phyloP scores from a whole-genome alignment of 1,140 invertebrate genomes.

The Batillaria attramentaria region DNA sequence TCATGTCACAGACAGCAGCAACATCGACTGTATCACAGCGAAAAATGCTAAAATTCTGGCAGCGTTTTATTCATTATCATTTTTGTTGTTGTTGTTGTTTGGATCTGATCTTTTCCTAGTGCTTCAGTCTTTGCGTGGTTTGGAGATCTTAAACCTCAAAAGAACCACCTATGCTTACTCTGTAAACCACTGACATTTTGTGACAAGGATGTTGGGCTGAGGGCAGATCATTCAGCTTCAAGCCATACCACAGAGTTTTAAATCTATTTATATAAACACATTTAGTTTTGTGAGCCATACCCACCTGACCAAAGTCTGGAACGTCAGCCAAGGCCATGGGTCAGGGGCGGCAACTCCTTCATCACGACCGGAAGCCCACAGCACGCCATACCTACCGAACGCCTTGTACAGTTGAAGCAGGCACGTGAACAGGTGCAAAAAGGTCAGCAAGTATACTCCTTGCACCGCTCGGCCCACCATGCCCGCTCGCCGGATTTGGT shows the following conservation, averaged over 20 bases:
- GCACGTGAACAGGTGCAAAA: constrained; percentile 27
- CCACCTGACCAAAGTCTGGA: constrained; percentile 23
- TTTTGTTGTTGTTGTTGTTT: no score
- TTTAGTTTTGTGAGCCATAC: no score
- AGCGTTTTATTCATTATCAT: no score
- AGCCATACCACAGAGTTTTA: background rate
- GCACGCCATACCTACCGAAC: constrained; percentile 22
- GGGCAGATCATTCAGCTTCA: background rate
- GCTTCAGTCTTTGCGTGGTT: no score
- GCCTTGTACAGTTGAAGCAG: constrained; percentile 25
- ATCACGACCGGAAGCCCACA: background rate
- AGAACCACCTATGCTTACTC: background rate
- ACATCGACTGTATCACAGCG: background rate
- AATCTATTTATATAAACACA: background rate
- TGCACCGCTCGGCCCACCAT: constrained; percentile 21
- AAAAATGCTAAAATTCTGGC: no score
- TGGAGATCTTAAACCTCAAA: background rate
- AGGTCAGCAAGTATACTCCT: constrained; percentile 20
- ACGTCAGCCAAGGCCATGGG: constrained; percentile 26
- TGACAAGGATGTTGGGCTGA: background rate
- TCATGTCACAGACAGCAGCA: background rate
- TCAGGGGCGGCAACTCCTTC: background rate
- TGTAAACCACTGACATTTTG: background rate
- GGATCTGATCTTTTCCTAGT: no score
- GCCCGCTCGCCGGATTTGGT: constrained; percentile 22